Conservation (phyloP, 2,113 vertebrate genomes). For the Furnarius figulus region DNA sequence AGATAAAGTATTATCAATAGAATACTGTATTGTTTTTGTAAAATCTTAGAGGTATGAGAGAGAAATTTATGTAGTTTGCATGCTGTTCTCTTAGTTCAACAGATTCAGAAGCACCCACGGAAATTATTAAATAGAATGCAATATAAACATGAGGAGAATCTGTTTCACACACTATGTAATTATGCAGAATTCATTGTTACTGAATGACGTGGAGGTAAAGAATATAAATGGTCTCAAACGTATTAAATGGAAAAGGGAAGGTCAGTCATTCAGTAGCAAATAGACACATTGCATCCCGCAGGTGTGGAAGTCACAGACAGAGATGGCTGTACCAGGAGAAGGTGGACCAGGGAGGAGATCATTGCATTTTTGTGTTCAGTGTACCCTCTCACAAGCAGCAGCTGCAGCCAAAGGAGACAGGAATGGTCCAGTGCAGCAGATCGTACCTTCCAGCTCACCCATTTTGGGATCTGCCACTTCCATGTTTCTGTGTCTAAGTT, state of each 20-base stretch:
- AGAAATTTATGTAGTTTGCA: conserved; percentile 16
- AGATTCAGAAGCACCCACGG: conserved; percentile 1
- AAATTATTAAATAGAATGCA: conserved; percentile 15
- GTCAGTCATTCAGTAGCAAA: not conserved
- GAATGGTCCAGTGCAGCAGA: not conserved
- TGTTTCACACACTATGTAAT: not conserved
- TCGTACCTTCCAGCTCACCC: not conserved
- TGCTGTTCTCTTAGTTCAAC: not conserved
- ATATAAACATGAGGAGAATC: conserved; percentile 23
- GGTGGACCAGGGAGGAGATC: no score
- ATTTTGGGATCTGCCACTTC: not conserved
- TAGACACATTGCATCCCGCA: not conserved
- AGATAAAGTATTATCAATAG: not conserved
- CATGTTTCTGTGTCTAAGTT: not conserved
- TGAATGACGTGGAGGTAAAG: not conserved
- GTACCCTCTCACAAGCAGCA: no score
- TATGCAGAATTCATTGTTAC: conserved; percentile 18
- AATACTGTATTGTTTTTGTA: not conserved
- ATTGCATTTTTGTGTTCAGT: not conserved
- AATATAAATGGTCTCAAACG: not conserved
- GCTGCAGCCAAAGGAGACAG: not conserved
- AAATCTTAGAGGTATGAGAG: not conserved
- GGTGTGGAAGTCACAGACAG: not conserved
- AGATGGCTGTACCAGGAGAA: not conserved
- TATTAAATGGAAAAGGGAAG: not conserved